These are phyloP conservation scores for Elgonia sp. DNA, from an alignment of 2,888 invertebrate species.

Conservation along the genomic window DNA sequence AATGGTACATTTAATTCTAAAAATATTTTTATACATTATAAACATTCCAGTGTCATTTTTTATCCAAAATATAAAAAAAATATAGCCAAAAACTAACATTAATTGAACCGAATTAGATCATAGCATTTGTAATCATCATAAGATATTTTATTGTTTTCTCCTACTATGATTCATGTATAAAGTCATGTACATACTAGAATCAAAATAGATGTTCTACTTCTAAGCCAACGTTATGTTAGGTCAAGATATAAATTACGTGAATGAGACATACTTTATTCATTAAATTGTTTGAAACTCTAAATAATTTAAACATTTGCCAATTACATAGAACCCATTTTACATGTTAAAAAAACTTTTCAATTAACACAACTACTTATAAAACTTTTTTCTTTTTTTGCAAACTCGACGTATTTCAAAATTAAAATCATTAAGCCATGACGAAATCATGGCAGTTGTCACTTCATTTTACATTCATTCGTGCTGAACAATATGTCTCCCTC, in stretches of 20 bases:
- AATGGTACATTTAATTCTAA: too few relatives aligned
- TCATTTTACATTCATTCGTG: conserved; percentile 23
- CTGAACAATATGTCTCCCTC: conserved; percentile 21
- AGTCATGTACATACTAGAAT: conserved; percentile 14
- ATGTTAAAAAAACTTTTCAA: too few relatives aligned
- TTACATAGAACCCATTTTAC: too few relatives aligned
- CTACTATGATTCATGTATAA: conserved; percentile 17
- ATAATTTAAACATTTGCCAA: neutral
- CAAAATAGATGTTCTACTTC: conserved; percentile 57
- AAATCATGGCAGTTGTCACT: conserved; percentile 29
- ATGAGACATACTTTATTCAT: neutral
- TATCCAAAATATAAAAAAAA: too few relatives aligned
- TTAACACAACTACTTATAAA: neutral
- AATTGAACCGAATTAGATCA: neutral
- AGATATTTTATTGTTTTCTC: conserved; percentile 13
- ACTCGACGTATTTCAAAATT: neutral
- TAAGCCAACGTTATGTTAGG: conserved; percentile 36
- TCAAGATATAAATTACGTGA: neutral
- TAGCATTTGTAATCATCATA: conserved; percentile 4
- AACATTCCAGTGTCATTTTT: too few relatives aligned
- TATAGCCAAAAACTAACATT: neutral
- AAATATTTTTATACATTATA: too few relatives aligned
- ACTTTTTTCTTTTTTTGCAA: too few relatives aligned
- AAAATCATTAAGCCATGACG: conserved; percentile 9
- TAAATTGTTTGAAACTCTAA: neutral